These are phyloP conservation scores for Drosophila sechellia DNA, from an alignment of 1,140 invertebrate species.

Conservation along the genomic window DNA sequence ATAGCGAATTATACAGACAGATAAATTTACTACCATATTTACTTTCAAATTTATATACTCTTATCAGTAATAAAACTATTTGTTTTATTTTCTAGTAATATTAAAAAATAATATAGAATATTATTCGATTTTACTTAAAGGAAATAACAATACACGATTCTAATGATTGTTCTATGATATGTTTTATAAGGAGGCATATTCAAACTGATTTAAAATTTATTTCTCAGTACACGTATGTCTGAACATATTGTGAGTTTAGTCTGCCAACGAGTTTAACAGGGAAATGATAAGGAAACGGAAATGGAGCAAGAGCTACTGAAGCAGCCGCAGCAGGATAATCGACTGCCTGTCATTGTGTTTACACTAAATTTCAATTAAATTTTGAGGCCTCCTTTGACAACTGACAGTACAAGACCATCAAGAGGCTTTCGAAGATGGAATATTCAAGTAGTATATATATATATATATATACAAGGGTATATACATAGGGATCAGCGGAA, in stretches of 20 bases:
- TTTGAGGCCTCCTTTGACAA: slow-evolving; percentile 71
- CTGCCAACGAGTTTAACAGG: slow-evolving; percentile 4
- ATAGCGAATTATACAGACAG: slow-evolving; percentile 18
- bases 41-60: too few species aligned
- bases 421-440: background rate
- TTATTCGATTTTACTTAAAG: too few species aligned
- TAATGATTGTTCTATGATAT: too few species aligned
- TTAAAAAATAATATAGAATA: too few species aligned
- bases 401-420: slow-evolving; percentile 43
- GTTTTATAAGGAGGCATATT: too few species aligned
- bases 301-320: slow-evolving; percentile 18
- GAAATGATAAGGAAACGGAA: slow-evolving; percentile 22
- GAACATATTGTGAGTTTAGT: slow-evolving; percentile 7
- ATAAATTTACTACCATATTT: background rate
- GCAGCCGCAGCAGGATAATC: slow-evolving; percentile 64
- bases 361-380: slow-evolving; percentile 83
- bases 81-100: too few species aligned
- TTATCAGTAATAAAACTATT: too few species aligned
- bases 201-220: background rate
- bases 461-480: slow-evolving; percentile 9
- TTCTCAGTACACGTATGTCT: slow-evolving; percentile 10
- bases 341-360: slow-evolving; percentile 78
- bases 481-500: slow-evolving; percentile 29
- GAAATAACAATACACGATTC: too few species aligned
- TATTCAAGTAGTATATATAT: slow-evolving; percentile 9